Conservation (phyloP, 2,797 vertebrate species). For the Orestias chungarensis region DNA sequence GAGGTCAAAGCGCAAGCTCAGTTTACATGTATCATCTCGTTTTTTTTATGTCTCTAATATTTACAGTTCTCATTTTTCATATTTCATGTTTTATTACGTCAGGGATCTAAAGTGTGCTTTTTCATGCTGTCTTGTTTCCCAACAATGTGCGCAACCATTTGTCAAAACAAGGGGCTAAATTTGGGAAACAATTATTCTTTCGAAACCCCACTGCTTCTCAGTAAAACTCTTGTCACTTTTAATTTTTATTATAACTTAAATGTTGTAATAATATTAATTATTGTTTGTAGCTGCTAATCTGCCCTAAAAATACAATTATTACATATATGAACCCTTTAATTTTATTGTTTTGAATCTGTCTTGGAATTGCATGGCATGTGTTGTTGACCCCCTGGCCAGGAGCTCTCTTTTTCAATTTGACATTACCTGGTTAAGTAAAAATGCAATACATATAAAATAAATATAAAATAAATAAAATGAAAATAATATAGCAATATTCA, state of each 20-base stretch:
- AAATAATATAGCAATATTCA: too few relatives aligned
- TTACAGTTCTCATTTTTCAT: slow-evolving; percentile 41
- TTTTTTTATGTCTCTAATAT: slow-evolving; percentile 19
- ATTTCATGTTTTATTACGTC: slow-evolving; percentile 41
- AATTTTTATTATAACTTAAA: neutral
- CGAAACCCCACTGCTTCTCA: neutral
- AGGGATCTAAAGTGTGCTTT: slow-evolving; percentile 45
- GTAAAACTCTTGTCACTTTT: neutral
- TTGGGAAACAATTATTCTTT: neutral
- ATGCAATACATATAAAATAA: too few relatives aligned
- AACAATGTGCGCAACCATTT: slow-evolving; percentile 56
- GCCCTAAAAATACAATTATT: neutral
- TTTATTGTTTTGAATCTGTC: neutral
- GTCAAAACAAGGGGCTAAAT: too few relatives aligned
- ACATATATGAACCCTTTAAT: neutral
- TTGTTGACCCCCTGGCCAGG: too few relatives aligned
- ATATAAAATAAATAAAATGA: too few relatives aligned
- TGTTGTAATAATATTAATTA: neutral
- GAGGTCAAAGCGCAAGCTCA: slow-evolving; percentile 39
- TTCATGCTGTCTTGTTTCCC: slow-evolving; percentile 63
- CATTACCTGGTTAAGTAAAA: too few relatives aligned
- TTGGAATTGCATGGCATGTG: too few relatives aligned
- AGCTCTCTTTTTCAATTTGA: too few relatives aligned
- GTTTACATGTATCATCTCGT: slow-evolving; percentile 47
- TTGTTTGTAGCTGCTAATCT: neutral